Evolutionary conservation across 2,888 invertebrate species (phyloP), one percentile per base, ranked within the genome.

Genomic region (Agapostemon virescens): DNA sequence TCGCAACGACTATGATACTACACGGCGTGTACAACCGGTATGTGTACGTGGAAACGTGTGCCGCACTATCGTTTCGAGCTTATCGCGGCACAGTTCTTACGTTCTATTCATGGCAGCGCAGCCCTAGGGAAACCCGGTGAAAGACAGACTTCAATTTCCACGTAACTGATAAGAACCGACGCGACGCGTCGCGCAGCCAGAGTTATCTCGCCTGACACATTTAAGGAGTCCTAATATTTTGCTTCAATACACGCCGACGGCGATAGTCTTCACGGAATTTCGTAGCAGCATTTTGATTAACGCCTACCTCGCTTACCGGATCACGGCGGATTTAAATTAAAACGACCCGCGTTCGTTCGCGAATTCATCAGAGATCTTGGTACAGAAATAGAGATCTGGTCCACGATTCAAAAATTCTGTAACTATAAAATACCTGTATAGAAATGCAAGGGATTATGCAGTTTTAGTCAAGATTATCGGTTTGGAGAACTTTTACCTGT

Each of bases 21-120:
- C n/a, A 45, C 52, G 38, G 52, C 49, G n/a, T 49, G 49, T n/a
- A 49, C 49, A n/a, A 49, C 49, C n/a, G 49, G n/a, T n/a, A 49
- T 49, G 49, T 49, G 11, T n/a, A 49, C 49, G 49, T 42, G 11
- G 76, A 58, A 73, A 75, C 75, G 69, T 26, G 23, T 33, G 55
- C n/a, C 45, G 15, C 33, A 58, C 42, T 75, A 72, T 79, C 79
- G 67, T 80, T 69, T 23, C 40, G 33, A 63, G 70, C 80, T 82
- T 82, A 82, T 82, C 82, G 80, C 66, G 80, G 49, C 80, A 80
- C 73, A 73, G 73, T 82, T 80, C 76, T 82, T 80, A 80, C 76
- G 74, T 69, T 40, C 69, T 69, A 69, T 81, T 71, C 79, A 30
- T 52, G 38, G 70, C 72, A 20, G 52, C 20, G 1, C 23, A 55